Percentiles rank a stretch among this genome's conserved stretches.
Evolutionary conservation across 2,113 vertebrate genomes (phyloP).

Genomic region (Microtus pennsylvanicus): DNA sequence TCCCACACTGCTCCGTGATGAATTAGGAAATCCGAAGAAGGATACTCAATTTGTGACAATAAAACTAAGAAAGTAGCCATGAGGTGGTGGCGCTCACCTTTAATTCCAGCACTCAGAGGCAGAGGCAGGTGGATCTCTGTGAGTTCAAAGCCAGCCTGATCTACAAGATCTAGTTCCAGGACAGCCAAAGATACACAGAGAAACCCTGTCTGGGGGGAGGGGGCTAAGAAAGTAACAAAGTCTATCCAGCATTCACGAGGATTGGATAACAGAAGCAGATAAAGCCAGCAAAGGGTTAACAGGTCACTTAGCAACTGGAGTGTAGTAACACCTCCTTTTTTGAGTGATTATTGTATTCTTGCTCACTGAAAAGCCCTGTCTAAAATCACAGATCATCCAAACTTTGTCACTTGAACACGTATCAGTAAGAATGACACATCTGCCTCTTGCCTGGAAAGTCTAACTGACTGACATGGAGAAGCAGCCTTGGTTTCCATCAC

Average conservation of each 20-base stretch:
- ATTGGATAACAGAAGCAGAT: not conserved
- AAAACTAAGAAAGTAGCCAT: not conserved
- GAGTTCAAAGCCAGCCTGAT: no score
- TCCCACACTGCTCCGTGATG: conserved; percentile 1
- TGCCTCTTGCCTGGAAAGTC: not conserved
- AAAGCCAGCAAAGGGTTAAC: conserved; percentile 46
- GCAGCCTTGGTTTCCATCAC: not conserved
- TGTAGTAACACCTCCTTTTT: conserved; percentile 20
- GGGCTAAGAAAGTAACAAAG: conserved; percentile 18
- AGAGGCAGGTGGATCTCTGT: no score
- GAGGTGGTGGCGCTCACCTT: no score
- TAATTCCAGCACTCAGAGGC: no score
- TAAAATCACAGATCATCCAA: conserved; percentile 34
- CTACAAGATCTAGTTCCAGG: no score
- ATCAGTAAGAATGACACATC: conserved; percentile 2
- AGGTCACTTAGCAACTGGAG: not conserved
- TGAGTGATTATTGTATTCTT: conserved; percentile 37
- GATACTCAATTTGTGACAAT: not conserved
- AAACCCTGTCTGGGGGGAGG: not conserved
- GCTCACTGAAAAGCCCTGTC: conserved; percentile 15
- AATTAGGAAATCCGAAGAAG: not conserved
- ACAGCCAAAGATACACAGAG: not conserved
- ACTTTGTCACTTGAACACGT: not conserved
- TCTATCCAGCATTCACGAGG: not conserved
- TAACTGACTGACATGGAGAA: conserved; percentile 35